These are phyloP conservation scores for Ochlodes sylvanus DNA, from an alignment of 2,888 invertebrate genomes.

Conservation along the genomic window DNA sequence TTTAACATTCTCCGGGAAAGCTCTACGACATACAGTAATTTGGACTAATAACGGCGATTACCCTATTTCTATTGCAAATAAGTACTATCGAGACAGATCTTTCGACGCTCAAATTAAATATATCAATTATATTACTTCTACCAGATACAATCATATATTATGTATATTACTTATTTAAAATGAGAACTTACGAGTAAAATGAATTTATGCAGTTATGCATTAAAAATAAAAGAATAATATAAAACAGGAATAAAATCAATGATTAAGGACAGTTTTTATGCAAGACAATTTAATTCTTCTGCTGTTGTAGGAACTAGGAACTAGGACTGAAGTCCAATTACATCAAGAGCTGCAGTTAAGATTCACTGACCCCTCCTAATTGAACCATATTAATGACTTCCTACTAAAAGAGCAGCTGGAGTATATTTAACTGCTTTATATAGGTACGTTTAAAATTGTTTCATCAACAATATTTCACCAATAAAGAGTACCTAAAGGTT, in stretches of 20 bases:
- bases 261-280: no score
- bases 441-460: no score
- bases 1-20: slow-evolving; percentile 20
- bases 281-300: neutral
- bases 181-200: no score
- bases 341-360: slow-evolving; percentile 55
- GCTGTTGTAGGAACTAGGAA: slow-evolving; percentile 1
- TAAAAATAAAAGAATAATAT: no score
- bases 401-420: slow-evolving; percentile 44
- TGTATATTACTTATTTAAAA: no score
- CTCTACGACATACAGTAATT: slow-evolving; percentile 5
- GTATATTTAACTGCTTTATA: neutral
- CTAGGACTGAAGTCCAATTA: slow-evolving; percentile 52
- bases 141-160: no score
- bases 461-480: no score
- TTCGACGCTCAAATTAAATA: no score
- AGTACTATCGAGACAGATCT: slow-evolving; percentile 10
- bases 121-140: no score
- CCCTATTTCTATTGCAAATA: slow-evolving; percentile 3
- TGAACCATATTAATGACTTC: slow-evolving; percentile 61
- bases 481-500: no score
- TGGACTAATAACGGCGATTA: neutral
- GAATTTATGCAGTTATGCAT: no score
- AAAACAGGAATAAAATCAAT: no score
- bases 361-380: slow-evolving; percentile 73